Evolutionary conservation across 2,113 vertebrate genomes (phyloP).

Genomic region (Semnornis frantzii): DNA sequence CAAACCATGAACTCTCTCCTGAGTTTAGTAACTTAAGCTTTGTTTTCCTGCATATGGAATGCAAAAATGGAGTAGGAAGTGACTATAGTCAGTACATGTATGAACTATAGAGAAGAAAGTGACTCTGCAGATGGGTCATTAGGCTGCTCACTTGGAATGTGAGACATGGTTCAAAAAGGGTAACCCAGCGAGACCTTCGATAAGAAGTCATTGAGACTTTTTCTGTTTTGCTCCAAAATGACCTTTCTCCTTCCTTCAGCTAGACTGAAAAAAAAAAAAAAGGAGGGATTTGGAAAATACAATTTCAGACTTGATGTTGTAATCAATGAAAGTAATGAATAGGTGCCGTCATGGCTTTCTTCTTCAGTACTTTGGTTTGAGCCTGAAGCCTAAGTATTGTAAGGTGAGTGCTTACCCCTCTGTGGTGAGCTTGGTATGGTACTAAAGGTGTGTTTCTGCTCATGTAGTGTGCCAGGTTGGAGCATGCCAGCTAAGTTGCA

Average conservation of each 20-base stretch:
- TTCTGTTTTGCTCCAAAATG: not conserved
- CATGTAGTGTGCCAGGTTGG: not conserved
- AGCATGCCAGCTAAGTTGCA: not conserved
- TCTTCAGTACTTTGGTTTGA: not conserved
- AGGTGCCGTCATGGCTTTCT: not conserved
- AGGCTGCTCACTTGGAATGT: not conserved
- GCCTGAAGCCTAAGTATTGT: not conserved
- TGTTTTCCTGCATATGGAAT: not conserved
- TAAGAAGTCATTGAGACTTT: not conserved
- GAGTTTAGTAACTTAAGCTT: not conserved
- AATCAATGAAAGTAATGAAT: not conserved
- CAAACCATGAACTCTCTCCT: not conserved
- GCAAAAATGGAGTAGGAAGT: not conserved
- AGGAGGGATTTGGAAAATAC: not conserved
- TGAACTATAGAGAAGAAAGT: not conserved
- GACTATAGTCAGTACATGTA: not conserved
- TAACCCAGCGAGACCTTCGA: not conserved
- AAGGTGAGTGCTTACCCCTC: not conserved
- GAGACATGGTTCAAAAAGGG: not conserved
- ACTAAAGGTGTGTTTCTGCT: not conserved
- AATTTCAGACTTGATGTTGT: not conserved
- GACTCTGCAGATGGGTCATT: not conserved
- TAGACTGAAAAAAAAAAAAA: not conserved
- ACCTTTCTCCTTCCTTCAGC: not conserved
- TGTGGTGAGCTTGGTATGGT: not conserved